A percentile compares a stretch with the other conserved stretches of the same genome.
Conservation (phyloP, 2,888 invertebrate genomes). For the Electrophaes corylata region DNA sequence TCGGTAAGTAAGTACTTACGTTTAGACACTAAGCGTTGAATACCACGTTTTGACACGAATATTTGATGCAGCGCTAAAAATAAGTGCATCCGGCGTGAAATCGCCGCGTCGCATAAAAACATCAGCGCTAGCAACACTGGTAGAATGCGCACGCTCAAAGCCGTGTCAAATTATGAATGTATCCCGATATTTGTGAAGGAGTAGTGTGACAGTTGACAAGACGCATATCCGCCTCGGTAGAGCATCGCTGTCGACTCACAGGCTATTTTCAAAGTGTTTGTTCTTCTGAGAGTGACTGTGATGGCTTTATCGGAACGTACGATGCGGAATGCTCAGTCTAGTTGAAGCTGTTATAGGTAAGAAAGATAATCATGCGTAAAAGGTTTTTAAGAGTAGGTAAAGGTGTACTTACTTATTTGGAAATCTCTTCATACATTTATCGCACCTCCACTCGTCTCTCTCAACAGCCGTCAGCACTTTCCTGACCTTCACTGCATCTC, state of each 20-base stretch:
- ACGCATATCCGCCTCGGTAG: constrained; percentile 64
- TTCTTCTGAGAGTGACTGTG: constrained; percentile 45
- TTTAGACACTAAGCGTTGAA: neutral
- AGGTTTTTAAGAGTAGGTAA: too few species aligned
- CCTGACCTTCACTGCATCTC: constrained; percentile 44
- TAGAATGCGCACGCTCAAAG: constrained; percentile 59
- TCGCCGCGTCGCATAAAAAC: constrained; percentile 66
- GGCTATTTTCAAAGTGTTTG: constrained; percentile 57
- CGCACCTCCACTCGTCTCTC: constrained; percentile 49
- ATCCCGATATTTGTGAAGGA: constrained; percentile 78
- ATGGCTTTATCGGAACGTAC: constrained; percentile 22
- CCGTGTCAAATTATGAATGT: constrained; percentile 76
- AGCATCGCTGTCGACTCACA: constrained; percentile 47
- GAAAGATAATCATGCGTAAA: neutral
- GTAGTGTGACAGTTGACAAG: constrained; percentile 74
- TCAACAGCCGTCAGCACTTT: constrained; percentile 43
- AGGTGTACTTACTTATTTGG: constrained; percentile 61
- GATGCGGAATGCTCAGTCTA: neutral
- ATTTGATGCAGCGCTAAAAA: constrained; percentile 67
- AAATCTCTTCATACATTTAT: constrained; percentile 58
- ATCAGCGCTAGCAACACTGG: constrained; percentile 65
- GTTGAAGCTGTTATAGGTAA: neutral
- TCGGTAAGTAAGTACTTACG: neutral
- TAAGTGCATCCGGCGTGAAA: constrained; percentile 69
- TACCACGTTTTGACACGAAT: constrained; percentile 38